Percentiles rank a stretch among this genome's conserved stretches.
These are phyloP conservation scores for Hepsetus odoe DNA, from an alignment of 2,113 vertebrate species.

Conservation along the genomic window DNA sequence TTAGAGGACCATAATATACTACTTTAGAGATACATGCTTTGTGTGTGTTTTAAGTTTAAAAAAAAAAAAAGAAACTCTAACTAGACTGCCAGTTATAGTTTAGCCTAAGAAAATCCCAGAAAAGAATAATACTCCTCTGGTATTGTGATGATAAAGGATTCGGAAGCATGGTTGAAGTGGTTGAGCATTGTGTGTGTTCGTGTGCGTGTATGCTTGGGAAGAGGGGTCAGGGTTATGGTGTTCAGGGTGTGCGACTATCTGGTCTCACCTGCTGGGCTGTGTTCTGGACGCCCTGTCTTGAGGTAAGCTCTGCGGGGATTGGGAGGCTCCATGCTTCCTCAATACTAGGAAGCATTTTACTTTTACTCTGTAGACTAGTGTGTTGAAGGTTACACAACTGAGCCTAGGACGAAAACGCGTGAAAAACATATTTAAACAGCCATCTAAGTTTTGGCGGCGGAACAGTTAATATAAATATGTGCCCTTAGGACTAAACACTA, in stretches of 20 bases:
- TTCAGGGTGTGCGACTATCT: conserved; percentile 68
- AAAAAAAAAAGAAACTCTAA: too few relatives aligned
- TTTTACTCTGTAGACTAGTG: conserved; percentile 99
- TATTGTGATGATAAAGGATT: not conserved
- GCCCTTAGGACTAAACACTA: conserved; percentile 95
- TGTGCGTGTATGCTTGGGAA: not conserved
- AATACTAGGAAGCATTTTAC: conserved; percentile 99
- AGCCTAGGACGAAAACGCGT: conserved; percentile 97
- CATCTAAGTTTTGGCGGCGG: conserved; percentile 30
- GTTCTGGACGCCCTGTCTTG: conserved; percentile 99
- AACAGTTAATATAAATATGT: conserved; percentile 58
- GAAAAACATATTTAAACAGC: conserved; percentile 84
- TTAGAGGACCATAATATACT: not conserved
- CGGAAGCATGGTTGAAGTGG: conserved; percentile 12
- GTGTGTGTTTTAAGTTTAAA: not conserved
- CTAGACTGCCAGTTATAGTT: not conserved
- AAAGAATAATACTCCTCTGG: not conserved
- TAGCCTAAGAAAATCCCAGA: not conserved
- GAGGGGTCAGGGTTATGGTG: conserved; percentile 15
- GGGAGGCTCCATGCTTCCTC: conserved; percentile 99
- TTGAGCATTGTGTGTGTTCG: not conserved
- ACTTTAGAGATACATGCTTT: not conserved
- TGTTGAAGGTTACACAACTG: conserved; percentile 99
- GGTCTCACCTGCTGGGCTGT: conserved; percentile 99
- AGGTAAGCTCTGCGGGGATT: conserved; percentile 99